A percentile compares a stretch with the other conserved stretches of the same genome.
These are phyloP conservation scores for Molossus molossus DNA, from an alignment of 2,797 vertebrate genomes.

Conservation along the genomic window DNA sequence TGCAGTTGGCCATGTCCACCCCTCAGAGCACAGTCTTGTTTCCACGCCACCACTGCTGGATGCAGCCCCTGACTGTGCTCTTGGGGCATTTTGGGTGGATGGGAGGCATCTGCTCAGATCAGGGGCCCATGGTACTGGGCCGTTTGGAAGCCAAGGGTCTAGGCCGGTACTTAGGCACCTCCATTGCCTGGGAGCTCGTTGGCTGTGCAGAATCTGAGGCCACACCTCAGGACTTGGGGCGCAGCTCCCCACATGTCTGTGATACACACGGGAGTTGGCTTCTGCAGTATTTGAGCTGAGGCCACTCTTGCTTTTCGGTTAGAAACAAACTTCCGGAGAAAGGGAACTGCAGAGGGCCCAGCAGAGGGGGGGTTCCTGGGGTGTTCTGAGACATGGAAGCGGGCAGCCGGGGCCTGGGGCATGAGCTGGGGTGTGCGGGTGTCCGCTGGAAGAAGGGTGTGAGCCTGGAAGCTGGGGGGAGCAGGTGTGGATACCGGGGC, in stretches of 20 bases:
- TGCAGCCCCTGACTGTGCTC: constrained; percentile 16
- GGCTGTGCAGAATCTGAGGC: background rate
- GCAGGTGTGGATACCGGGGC: accelerated
- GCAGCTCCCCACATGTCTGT: background rate
- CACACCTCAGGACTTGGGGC: background rate
- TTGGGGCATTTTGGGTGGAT: background rate
- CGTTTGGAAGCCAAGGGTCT: constrained; percentile 34
- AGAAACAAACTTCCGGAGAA: constrained; percentile 41
- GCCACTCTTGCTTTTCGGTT: background rate
- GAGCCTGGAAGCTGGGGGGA: background rate
- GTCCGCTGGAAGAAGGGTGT: background rate
- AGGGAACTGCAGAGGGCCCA: background rate
- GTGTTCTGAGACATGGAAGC: background rate
- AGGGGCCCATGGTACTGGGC: accelerated
- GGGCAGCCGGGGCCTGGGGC: background rate
- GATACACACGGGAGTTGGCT: background rate
- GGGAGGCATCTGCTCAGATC: background rate
- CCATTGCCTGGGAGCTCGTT: background rate
- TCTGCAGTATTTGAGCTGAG: background rate
- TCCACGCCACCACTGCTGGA: background rate
- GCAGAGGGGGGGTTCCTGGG: background rate
- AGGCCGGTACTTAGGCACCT: background rate
- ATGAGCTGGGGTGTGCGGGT: too few relatives aligned
- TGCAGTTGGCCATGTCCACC: constrained; percentile 64
- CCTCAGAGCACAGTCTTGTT: constrained; percentile 50